Conservation (phyloP, 1,140 invertebrate species). For the Atta cephalotes region DNA sequence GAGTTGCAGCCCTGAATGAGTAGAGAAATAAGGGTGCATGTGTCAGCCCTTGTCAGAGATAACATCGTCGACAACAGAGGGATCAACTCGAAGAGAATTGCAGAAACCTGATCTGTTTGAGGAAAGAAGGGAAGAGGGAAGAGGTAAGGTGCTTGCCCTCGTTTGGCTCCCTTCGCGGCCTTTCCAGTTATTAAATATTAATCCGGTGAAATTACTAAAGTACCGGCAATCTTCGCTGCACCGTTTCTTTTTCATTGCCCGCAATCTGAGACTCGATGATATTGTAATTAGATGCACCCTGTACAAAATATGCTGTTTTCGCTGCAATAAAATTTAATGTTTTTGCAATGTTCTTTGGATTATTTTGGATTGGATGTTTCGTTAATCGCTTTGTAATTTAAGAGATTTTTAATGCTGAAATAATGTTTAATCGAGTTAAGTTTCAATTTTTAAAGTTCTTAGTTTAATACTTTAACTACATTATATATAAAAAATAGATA, state of each 20-base stretch:
- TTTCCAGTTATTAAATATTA: slow-evolving; percentile 85
- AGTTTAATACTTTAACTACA: too few species aligned
- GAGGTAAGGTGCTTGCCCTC: slow-evolving; percentile 36
- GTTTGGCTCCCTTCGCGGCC: slow-evolving; percentile 60
- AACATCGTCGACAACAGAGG: slow-evolving; percentile 3
- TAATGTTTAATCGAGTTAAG: background rate
- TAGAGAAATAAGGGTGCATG: slow-evolving; percentile 43
- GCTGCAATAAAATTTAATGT: slow-evolving; percentile 7
- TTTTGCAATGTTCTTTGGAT: background rate
- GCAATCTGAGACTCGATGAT: slow-evolving; percentile 78
- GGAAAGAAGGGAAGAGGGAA: slow-evolving; percentile 3
- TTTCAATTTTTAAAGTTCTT: background rate
- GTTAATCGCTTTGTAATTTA: background rate
- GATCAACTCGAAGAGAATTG: background rate
- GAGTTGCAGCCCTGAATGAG: slow-evolving; percentile 41
- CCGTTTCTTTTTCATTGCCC: slow-evolving; percentile 73
- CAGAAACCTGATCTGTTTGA: slow-evolving; percentile 20
- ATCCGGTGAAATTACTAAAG: slow-evolving; percentile 85
- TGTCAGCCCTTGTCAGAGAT: slow-evolving; percentile 36
- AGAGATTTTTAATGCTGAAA: background rate
- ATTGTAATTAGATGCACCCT: background rate
- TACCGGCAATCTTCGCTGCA: slow-evolving; percentile 79
- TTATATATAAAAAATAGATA: too few species aligned
- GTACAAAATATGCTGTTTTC: background rate
- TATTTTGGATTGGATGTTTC: background rate